Percentiles rank a stretch among this genome's conserved stretches.
phyloP scores from a whole-genome alignment of 2,888 invertebrate species.

The Abrostola tripartita region DNA sequence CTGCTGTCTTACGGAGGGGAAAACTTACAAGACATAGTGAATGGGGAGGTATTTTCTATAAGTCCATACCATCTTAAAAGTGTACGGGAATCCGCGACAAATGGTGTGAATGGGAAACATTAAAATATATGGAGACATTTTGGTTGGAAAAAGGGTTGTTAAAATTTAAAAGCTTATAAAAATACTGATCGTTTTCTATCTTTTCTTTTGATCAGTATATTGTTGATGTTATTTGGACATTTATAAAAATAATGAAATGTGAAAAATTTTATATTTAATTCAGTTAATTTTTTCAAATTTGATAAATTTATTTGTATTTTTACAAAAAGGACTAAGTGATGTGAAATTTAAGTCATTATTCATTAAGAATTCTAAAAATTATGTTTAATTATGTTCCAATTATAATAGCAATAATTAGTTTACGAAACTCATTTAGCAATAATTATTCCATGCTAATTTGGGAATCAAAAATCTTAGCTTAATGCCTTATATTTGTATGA shows the following conservation, averaged over 20 bases:
- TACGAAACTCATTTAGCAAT: slow-evolving; percentile 11
- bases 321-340: slow-evolving; percentile 38
- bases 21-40: slow-evolving; percentile 91
- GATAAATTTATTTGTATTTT: neutral
- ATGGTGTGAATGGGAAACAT: slow-evolving; percentile 81
- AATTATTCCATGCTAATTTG: slow-evolving; percentile 2
- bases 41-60: slow-evolving; percentile 90
- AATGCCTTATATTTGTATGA: neutral
- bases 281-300: neutral
- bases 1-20: slow-evolving; percentile 97
- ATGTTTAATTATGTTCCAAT: slow-evolving; percentile 33
- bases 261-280: neutral
- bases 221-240: neutral
- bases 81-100: slow-evolving; percentile 72
- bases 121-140: slow-evolving; percentile 44
- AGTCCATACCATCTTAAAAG: slow-evolving; percentile 89
- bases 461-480: slow-evolving; percentile 6
- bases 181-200: neutral
- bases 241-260: neutral
- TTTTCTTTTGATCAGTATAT: neutral
- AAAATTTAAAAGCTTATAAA: slow-evolving; percentile 11
- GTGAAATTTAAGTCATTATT: slow-evolving; percentile 54
- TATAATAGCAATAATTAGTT: slow-evolving; percentile 48
- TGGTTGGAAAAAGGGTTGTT: no score
- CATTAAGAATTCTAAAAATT: slow-evolving; percentile 35